phyloP scores from a whole-genome alignment of 2,888 invertebrate species.

The Oconnorella tubifera region DNA sequence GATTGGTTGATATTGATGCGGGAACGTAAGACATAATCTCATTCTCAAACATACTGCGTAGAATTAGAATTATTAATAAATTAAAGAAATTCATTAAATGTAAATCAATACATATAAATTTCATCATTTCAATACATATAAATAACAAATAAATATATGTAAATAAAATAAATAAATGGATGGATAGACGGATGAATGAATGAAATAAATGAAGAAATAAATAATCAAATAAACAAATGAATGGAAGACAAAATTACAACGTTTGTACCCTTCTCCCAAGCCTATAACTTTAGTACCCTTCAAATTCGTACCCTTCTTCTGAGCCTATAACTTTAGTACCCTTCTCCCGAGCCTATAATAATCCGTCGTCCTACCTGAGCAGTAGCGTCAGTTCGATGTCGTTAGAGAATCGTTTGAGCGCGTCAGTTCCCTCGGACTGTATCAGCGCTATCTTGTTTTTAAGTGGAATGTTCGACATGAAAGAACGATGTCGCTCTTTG shows the following conservation, averaged over 20 bases:
- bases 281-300: too few species aligned
- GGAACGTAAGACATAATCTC: slow-evolving; percentile 96
- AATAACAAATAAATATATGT: too few species aligned
- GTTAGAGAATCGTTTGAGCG: slow-evolving; percentile 79
- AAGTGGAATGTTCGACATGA: slow-evolving; percentile 69
- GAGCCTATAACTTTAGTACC: too few species aligned
- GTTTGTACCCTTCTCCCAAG: too few species aligned
- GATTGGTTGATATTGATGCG: slow-evolving; percentile 25
- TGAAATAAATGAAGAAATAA: not conserved
- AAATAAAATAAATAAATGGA: too few species aligned
- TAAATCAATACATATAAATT: too few species aligned
- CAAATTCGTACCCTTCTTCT: too few species aligned
- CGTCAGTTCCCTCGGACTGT: slow-evolving; percentile 80
- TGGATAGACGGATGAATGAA: too few species aligned
- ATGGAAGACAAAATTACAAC: too few species aligned
- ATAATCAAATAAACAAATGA: not conserved
- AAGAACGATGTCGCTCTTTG: slow-evolving; percentile 62
- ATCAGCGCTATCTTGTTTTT: slow-evolving; percentile 82
- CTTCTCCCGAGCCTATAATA: too few species aligned
- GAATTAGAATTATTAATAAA: slow-evolving; percentile 17
- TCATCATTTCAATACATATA: too few species aligned
- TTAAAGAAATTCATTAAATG: not conserved
- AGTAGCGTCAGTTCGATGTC: slow-evolving; percentile 66
- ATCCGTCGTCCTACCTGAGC: slow-evolving; percentile 25
- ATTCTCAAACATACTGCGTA: slow-evolving; percentile 90